Base-by-base conservation (phyloP, 2,888 invertebrate genomes). In the Trachelus iudaicus region DNA sequence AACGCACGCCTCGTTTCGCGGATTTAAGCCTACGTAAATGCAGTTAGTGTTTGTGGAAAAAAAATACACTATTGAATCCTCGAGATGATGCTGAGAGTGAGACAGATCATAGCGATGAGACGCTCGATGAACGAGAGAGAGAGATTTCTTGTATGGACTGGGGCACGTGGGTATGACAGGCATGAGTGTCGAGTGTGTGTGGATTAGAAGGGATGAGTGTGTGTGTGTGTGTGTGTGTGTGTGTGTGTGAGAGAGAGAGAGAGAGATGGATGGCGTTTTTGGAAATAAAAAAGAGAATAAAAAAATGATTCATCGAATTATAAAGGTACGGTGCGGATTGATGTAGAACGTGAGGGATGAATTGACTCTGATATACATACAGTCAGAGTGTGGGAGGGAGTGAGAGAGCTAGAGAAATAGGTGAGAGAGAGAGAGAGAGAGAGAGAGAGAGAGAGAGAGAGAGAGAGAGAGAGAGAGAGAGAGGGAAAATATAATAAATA, bases 1-100 rank as follows among this genome's bases (percentile, higher is more conserved):
- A 71, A 81, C 84, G 80, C 78, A 82, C 82, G 87, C 91, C 90
- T 91, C 88, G 91, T 90, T 90, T 90, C 89, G 87, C 87, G 87
- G 91, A 91, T 91, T 88, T 83, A 73, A 35, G 73, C 83, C 80
- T 77, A 80, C 80, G n/a, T 71, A 33, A 71, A 78, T 56, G 30
- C 75, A 75, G 81, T 83, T 83, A 85, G 82, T 79, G 80, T 83
- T 79, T 23, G 40, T 80, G 82, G 82, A 76, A 79, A 80, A 79
- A 83, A 81, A 81, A 80, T 79, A 81, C 80, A 84, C 82, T 79
- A 83, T 87, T 83, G 86, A 88, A 90, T 90, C 90, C 85, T 84
- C 87, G 89, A 89, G 88, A 89, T 90, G 90, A 90, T 87, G 89
- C 88, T 79, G 84, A 85, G 84, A 85, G 69, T n/a, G 74, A 73